Conservation (phyloP, 2,797 vertebrate species). For the Monodelphis domestica region DNA sequence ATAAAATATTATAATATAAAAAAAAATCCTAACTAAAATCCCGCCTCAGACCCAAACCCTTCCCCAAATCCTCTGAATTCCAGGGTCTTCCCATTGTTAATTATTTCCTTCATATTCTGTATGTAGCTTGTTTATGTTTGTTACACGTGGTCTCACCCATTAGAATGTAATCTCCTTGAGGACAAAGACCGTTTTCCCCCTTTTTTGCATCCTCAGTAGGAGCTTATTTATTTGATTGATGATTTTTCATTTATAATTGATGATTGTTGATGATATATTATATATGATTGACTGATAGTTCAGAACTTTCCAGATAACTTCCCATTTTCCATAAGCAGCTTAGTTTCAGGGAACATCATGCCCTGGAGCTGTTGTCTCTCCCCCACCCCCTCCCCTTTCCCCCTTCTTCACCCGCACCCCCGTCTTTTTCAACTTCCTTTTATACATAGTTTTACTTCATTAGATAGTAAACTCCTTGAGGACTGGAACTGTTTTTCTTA, state of each 20-base stretch:
- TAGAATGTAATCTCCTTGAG: not conserved
- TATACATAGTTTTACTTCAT: not conserved
- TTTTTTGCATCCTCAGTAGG: not conserved
- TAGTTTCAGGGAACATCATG: not conserved
- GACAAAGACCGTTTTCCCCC: not conserved
- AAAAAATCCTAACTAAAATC: not conserved
- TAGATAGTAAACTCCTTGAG: not conserved
- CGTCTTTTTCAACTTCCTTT: not conserved
- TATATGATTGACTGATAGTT: not conserved
- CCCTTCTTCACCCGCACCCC: not conserved
- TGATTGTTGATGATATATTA: too few species aligned
- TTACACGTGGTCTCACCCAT: not conserved
- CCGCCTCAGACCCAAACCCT: not conserved
- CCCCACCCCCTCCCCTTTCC: not conserved
- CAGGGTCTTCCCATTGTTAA: not conserved
- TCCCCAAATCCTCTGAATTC: not conserved
- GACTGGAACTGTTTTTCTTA: not conserved
- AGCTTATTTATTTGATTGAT: not conserved
- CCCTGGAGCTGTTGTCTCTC: not conserved
- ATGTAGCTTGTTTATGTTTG: not conserved
- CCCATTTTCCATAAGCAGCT: not conserved
- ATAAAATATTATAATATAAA: too few species aligned
- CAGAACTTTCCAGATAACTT: not conserved
- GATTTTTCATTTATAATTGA: too few species aligned
- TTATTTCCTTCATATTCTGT: not conserved